Evolutionary conservation across 2,113 vertebrate species (phyloP).

Genomic region (Hylia prasina): DNA sequence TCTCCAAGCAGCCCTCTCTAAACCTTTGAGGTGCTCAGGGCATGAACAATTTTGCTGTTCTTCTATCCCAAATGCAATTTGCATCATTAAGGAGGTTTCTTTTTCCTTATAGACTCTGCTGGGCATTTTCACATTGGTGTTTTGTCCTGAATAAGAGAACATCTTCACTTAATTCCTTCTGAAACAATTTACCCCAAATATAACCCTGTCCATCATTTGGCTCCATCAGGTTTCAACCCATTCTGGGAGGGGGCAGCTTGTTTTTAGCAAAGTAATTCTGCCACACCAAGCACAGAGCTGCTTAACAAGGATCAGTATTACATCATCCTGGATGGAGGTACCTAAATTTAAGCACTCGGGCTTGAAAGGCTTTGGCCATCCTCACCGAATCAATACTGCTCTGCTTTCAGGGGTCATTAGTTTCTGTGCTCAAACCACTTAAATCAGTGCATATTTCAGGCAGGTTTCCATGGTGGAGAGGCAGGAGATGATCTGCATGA

Average conservation of each 20-base stretch:
- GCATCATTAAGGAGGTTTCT: neutral
- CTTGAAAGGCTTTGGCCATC: conserved; percentile 19
- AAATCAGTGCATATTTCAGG: conserved; percentile 22
- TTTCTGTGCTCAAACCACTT: conserved; percentile 2
- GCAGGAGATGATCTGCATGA: neutral
- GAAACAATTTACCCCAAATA: neutral
- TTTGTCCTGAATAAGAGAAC: neutral
- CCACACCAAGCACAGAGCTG: neutral
- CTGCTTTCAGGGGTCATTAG: conserved; percentile 37
- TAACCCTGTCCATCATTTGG: neutral
- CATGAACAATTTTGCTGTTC: neutral
- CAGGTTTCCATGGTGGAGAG: neutral
- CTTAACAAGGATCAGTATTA: neutral
- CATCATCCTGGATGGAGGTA: neutral
- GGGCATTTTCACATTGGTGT: neutral
- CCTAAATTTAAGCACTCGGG: neutral
- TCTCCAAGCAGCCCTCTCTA: neutral
- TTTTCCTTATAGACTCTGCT: neutral
- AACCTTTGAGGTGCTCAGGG: neutral
- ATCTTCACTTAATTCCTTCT: neutral
- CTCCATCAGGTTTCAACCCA: neutral
- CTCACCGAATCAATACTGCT: conserved; percentile 19
- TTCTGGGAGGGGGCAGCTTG: neutral
- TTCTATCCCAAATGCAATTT: neutral
- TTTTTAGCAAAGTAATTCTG: neutral